Evolutionary conservation across 2,888 invertebrate species (phyloP).

Genomic region (Parnassius glacialis): DNA sequence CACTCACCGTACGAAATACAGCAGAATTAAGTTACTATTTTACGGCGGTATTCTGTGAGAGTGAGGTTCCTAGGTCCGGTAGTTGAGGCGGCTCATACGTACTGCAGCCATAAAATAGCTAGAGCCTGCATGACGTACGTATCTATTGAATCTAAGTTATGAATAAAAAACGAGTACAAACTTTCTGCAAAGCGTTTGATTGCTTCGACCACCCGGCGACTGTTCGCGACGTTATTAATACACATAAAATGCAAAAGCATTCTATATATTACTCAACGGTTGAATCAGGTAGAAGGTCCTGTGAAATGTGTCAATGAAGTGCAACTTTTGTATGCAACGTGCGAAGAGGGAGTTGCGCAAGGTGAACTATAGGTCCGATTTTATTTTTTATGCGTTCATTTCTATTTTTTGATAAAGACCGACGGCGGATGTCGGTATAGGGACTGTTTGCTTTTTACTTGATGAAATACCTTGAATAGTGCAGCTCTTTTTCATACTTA

Average conservation of each 20-base stretch:
- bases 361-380: slow-evolving; percentile 52
- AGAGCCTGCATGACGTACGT: too few species aligned
- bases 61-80: too few species aligned
- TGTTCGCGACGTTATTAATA: slow-evolving; percentile 44
- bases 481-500: not conserved
- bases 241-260: slow-evolving; percentile 37
- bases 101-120: too few species aligned
- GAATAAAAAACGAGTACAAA: too few species aligned
- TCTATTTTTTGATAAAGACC: slow-evolving; percentile 32
- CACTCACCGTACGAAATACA: too few species aligned
- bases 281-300: slow-evolving; percentile 67
- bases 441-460: slow-evolving; percentile 26
- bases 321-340: slow-evolving; percentile 75
- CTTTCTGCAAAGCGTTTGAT: slow-evolving; percentile 42
- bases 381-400: slow-evolving; percentile 48
- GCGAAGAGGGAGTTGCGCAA: slow-evolving; percentile 73
- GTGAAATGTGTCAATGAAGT: slow-evolving; percentile 76
- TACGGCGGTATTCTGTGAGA: too few species aligned
- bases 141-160: too few species aligned
- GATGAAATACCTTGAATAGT: slow-evolving; percentile 21
- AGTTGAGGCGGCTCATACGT: too few species aligned
- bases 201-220: slow-evolving; percentile 52
- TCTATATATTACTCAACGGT: slow-evolving; percentile 49
- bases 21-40: too few species aligned
- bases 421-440: slow-evolving; percentile 40